Evolutionary conservation across 1,140 invertebrate genomes (phyloP), one percentile per base, ranked within the genome.

Genomic region (Psix sp.): DNA sequence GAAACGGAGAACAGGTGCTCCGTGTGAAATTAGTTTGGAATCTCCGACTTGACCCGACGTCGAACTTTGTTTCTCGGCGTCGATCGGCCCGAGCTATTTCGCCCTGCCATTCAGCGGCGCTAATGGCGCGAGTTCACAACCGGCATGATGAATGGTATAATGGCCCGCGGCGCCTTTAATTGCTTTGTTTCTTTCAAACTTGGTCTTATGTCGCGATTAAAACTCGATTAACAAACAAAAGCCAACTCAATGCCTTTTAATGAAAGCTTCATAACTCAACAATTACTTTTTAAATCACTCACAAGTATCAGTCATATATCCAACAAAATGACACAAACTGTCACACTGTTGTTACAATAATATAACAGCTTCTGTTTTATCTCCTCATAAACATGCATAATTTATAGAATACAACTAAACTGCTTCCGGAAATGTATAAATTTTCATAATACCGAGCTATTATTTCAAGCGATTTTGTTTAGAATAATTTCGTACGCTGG

Each of bases 1-100:
- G 31, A 54, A 51, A 49, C 35, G 57, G 52, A 68, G 71, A 78
- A 77, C 80, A 82, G 81, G 77, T 83, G 80, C 75, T 77, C 72
- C 43, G 66, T 43, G 70, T 68, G 76, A 82, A 84, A 84, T 84
- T 82, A 82, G 78, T 83, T 81, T 73, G 77, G 74, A 76, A 76
- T 76, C 71, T 40, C 60, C 66, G 65, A 54, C 45, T 76, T 66
- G 76, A 65, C 52, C 52, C 59, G 57, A 63, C 65, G 48, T 67
- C 73, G 56, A 66, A 76, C 67, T 77, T 75, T 76, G 71, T 77
- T 71, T 43, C 70, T 38, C 57, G 15, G 5, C 59, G 45, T 31
- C 46, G 46, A 70, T 75, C 59, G 65, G 38, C 42, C 46, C 51
- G 54, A 59, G 66, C 38, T 43, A 63, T 57, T 67, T 49, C 5